A percentile compares a stretch with the other conserved stretches of the same genome.
phyloP scores from a whole-genome alignment of 30 jellyfish, hydroid and myxozoan species.

The Nemopilema nomurai region DNA sequence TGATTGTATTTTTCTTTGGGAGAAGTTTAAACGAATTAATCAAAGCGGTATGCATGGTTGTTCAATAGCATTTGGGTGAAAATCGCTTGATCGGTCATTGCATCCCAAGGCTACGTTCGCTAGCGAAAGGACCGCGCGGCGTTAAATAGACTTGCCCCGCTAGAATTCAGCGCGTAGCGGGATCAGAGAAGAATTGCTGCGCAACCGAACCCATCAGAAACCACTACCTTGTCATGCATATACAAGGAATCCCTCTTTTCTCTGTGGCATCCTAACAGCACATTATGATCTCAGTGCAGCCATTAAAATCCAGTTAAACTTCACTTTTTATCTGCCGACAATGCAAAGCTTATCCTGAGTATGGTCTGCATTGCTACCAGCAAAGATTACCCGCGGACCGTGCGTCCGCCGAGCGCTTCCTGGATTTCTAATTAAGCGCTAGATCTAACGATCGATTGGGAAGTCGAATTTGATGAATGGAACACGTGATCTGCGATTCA shows the following conservation, averaged over 20 bases:
- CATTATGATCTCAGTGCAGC: background rate
- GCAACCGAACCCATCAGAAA: background rate
- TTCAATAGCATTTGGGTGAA: too few relatives aligned
- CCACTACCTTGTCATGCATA: background rate
- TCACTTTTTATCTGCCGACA: background rate
- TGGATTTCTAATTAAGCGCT: background rate
- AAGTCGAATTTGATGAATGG: background rate
- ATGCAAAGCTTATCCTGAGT: background rate
- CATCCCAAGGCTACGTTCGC: too few relatives aligned
- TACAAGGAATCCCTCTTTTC: background rate
- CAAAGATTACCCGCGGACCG: background rate
- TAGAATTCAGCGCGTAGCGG: too few relatives aligned
- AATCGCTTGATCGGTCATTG: background rate
- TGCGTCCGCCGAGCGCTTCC: background rate
- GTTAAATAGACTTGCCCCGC: too few relatives aligned
- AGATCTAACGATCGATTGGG: background rate
- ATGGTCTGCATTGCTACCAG: background rate
- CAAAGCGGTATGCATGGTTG: background rate
- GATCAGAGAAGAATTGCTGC: too few relatives aligned
- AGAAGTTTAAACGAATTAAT: background rate
- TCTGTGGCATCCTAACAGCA: background rate
- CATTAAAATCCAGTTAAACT: background rate
- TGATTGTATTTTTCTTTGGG: background rate
- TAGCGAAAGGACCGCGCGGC: background rate
- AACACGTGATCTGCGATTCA: background rate